Conservation (phyloP, 2,888 invertebrate species). For the Lasioglossum malachurum region DNA sequence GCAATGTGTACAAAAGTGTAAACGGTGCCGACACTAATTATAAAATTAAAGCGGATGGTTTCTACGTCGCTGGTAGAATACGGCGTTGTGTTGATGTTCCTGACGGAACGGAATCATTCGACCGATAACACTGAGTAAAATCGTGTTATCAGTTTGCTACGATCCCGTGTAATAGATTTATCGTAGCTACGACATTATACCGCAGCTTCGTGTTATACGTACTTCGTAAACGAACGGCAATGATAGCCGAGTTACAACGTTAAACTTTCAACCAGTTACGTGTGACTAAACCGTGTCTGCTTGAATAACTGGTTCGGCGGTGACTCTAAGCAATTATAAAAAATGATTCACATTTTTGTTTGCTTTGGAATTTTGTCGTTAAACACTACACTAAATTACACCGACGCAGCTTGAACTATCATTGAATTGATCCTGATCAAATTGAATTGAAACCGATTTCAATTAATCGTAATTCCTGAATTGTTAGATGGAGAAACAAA, state of each 20-base stretch:
- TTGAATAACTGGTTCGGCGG: neutral
- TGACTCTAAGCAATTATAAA: neutral
- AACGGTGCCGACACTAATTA: slow-evolving; percentile 12
- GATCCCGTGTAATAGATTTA: slow-evolving; percentile 2
- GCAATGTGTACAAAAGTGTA: slow-evolving; percentile 8
- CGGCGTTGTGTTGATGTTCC: neutral
- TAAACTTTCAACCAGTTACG: neutral
- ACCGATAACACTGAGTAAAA: neutral
- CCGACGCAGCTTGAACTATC: neutral
- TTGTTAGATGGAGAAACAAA: neutral
- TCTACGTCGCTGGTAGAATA: neutral
- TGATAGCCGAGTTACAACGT: neutral
- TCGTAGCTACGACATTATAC: neutral
- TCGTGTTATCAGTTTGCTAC: slow-evolving; percentile 8
- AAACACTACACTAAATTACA: neutral
- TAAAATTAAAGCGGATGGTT: neutral
- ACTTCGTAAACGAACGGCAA: neutral
- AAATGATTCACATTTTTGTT: neutral
- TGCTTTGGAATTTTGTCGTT: neutral
- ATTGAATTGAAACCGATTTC: too few relatives aligned
- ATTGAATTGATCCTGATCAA: too few relatives aligned
- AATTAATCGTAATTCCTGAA: neutral
- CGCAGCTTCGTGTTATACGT: neutral
- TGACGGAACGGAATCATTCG: neutral
- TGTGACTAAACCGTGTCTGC: neutral